Evolutionary conservation across 2,888 invertebrate genomes (phyloP).

Genomic region (Zygothrica quintamaculata): DNA sequence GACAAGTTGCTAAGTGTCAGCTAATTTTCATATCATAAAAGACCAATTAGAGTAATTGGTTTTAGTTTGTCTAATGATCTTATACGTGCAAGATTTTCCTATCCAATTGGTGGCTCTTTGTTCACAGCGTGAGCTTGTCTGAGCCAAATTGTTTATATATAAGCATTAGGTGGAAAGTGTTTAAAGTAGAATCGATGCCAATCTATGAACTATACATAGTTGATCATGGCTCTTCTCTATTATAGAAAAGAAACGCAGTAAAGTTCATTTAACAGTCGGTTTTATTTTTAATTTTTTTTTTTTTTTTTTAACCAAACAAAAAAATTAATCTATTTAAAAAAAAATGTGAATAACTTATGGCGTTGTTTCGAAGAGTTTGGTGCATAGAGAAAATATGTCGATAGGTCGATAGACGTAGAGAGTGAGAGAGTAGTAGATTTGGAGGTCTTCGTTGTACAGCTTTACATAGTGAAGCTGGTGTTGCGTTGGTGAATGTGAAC

Average conservation of each 20-base stretch:
- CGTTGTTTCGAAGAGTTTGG: constrained; percentile 28
- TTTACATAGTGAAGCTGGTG: constrained; percentile 11
- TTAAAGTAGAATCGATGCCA: too few relatives aligned
- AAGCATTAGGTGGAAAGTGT: too few relatives aligned
- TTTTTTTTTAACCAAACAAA: constrained; percentile 57
- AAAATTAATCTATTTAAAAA: constrained; percentile 44
- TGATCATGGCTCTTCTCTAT: background rate
- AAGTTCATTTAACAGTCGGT: constrained; percentile 42
- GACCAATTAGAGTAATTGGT: too few relatives aligned
- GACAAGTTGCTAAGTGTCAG: too few relatives aligned
- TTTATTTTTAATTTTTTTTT: constrained; percentile 51
- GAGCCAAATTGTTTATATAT: too few relatives aligned
- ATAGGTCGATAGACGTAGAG: constrained; percentile 34
- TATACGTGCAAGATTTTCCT: too few relatives aligned
- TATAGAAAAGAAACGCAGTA: background rate
- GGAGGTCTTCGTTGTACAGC: constrained; percentile 42
- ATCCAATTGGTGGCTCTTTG: too few relatives aligned
- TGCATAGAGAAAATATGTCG: constrained; percentile 28
- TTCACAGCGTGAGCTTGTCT: too few relatives aligned
- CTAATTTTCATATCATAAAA: too few relatives aligned
- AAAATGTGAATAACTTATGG: constrained; percentile 75
- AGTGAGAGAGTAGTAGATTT: constrained; percentile 21
- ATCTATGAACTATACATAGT: too few relatives aligned
- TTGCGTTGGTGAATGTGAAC: constrained; percentile 24
- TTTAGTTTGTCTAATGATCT: too few relatives aligned